A percentile compares a stretch with the other conserved stretches of the same genome.
phyloP scores from a whole-genome alignment of 64 coral and sea anemone genomes.

The Montipora sp. region DNA sequence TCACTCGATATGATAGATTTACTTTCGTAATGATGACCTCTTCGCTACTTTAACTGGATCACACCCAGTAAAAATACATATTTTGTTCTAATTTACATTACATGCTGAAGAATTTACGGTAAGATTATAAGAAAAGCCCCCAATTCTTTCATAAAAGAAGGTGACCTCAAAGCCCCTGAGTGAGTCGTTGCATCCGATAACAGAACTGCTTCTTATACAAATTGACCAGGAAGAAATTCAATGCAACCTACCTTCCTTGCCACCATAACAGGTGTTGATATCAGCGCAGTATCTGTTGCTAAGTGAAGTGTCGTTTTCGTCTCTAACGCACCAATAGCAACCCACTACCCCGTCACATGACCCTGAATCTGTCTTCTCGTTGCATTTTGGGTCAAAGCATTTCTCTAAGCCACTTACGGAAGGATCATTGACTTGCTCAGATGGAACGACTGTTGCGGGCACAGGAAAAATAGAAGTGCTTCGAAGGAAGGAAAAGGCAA shows the following conservation, averaged over 20 bases:
- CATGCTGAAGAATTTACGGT: too few species aligned
- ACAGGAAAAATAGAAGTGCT: constrained; percentile 3
- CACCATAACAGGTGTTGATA: neutral
- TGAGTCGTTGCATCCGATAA: too few species aligned
- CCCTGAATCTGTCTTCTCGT: neutral
- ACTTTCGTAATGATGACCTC: too few species aligned
- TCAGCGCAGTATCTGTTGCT: neutral
- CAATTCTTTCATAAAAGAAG: too few species aligned
- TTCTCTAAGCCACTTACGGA: neutral
- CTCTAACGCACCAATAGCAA: constrained; percentile 21
- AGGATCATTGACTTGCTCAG: neutral
- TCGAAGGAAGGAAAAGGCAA: neutral
- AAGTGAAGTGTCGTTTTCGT: neutral
- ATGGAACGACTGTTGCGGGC: neutral
- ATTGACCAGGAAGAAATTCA: too few species aligned
- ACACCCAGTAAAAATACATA: too few species aligned
- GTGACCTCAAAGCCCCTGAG: too few species aligned
- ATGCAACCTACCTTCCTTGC: neutral
- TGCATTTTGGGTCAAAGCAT: constrained; percentile 26
- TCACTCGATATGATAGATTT: too few species aligned
- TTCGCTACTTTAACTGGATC: too few species aligned
- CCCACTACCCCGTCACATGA: constrained; percentile 31
- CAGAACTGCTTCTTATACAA: too few species aligned
- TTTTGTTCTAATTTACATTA: too few species aligned
- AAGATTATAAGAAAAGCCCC: too few species aligned